phyloP scores from a whole-genome alignment of 1,140 invertebrate species.

The Bombus difficillimus region DNA sequence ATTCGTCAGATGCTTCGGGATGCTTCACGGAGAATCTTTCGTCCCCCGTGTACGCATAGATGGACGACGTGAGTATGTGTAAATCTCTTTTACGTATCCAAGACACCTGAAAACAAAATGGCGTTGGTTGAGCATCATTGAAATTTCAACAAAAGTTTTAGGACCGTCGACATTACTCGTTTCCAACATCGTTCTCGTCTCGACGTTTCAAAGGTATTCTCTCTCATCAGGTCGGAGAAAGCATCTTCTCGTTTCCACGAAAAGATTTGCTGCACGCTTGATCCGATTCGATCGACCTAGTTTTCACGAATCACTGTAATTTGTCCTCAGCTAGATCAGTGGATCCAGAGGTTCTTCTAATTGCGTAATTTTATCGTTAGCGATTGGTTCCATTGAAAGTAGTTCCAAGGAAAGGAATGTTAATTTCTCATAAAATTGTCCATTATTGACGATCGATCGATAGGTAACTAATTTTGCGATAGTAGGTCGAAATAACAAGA shows the following conservation, averaged over 20 bases:
- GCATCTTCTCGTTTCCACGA: background rate
- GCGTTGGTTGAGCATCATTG: background rate
- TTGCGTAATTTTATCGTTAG: constrained; percentile 1
- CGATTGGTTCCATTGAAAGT: background rate
- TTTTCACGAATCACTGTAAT: constrained; percentile 1
- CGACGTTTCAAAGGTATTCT: background rate
- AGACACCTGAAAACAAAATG: constrained; percentile 87
- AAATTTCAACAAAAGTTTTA: background rate
- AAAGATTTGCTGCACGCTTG: background rate
- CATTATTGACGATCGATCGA: background rate
- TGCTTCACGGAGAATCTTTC: constrained; percentile 92
- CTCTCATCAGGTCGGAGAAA: background rate
- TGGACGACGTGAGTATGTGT: constrained; percentile 93
- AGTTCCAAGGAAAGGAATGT: background rate
- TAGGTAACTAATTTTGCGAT: background rate
- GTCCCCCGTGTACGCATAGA: constrained; percentile 94
- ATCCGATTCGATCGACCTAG: constrained; percentile 10
- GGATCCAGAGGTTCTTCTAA: background rate
- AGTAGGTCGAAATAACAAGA: background rate
- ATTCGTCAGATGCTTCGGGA: constrained; percentile 93
- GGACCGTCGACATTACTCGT: background rate
- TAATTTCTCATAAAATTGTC: background rate
- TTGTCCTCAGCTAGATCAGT: background rate
- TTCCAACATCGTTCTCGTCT: no score
- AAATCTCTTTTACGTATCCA: constrained; percentile 96